A percentile compares a stretch with the other conserved stretches of the same genome.
Evolutionary conservation across 2,797 vertebrate genomes (phyloP).

Genomic region (Pipistrellus pygmaeus): DNA sequence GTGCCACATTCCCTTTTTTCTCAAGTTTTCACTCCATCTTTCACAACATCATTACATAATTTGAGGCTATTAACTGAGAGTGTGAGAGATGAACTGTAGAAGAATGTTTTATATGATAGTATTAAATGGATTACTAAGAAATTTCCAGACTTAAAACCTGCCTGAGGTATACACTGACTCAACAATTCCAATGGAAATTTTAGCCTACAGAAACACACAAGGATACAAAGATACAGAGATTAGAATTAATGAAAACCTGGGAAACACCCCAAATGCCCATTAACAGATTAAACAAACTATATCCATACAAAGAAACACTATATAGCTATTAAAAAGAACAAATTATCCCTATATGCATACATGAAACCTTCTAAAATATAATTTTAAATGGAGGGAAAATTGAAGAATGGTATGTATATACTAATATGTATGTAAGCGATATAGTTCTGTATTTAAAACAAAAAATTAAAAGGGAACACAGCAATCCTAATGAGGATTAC

Average conservation of each 20-base stretch:
- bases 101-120: constrained; percentile 57
- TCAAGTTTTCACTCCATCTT: constrained; percentile 27
- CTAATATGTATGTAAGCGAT: background rate
- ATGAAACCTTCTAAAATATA: constrained; percentile 60
- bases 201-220: constrained; percentile 63
- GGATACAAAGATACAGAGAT: background rate
- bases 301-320: constrained; percentile 59
- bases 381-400: background rate
- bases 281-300: constrained; percentile 64
- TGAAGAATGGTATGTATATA: constrained; percentile 8
- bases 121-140: constrained; percentile 54
- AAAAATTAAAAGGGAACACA: constrained; percentile 51
- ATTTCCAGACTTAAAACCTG: constrained; percentile 53
- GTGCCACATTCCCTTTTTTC: constrained; percentile 20
- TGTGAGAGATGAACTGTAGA: constrained; percentile 27
- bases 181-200: constrained; percentile 57
- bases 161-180: constrained; percentile 16
- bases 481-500: background rate
- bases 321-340: constrained; percentile 55
- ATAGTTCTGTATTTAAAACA: constrained; percentile 15
- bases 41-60: constrained; percentile 24
- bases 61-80: constrained; percentile 43
- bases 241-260: constrained; percentile 48
- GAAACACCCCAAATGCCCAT: constrained; percentile 42
- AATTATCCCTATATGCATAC: constrained; percentile 4